These are phyloP conservation scores for Porites australiensis DNA, from an alignment of 64 coral and sea anemone species.

Conservation along the genomic window DNA sequence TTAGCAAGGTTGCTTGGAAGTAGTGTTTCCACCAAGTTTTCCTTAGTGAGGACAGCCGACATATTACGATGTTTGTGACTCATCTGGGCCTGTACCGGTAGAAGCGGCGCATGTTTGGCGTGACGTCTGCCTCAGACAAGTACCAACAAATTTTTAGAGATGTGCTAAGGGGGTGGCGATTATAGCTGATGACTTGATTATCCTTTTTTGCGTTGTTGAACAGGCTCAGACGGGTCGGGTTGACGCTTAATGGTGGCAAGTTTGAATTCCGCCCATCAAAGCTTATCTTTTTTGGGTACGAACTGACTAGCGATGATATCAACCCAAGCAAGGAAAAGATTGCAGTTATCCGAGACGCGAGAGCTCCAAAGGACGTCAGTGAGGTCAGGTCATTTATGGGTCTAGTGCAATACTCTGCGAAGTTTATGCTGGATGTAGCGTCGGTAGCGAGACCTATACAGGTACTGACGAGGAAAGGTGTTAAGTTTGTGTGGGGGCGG, in stretches of 20 bases:
- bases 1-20: slow-evolving; percentile 30
- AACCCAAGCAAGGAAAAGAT: slow-evolving; percentile 3
- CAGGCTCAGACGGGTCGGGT: not conserved
- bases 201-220: not conserved
- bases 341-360: slow-evolving; percentile 4
- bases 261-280: not conserved
- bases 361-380: not conserved
- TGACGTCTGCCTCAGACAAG: slow-evolving; percentile 13
- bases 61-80: slow-evolving; percentile 30
- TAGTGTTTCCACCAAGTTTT: slow-evolving; percentile 35
- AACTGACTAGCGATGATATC: not conserved
- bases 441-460: too few species aligned
- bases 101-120: slow-evolving; percentile 5
- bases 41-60: not conserved
- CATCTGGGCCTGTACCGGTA: slow-evolving; percentile 13
- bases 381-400: not conserved
- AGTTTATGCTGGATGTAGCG: not conserved
- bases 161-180: slow-evolving; percentile 30
- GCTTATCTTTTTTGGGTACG: slow-evolving; percentile 29
- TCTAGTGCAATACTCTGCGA: slow-evolving; percentile 4
- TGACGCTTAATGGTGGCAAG: slow-evolving; percentile 12
- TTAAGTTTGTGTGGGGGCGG: too few species aligned
- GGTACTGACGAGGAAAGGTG: too few species aligned
- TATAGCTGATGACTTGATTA: slow-evolving; percentile 24
- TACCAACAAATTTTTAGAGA: slow-evolving; percentile 35